phyloP scores from a whole-genome alignment of 1,140 invertebrate species.

The Eufriesea mexicana region DNA sequence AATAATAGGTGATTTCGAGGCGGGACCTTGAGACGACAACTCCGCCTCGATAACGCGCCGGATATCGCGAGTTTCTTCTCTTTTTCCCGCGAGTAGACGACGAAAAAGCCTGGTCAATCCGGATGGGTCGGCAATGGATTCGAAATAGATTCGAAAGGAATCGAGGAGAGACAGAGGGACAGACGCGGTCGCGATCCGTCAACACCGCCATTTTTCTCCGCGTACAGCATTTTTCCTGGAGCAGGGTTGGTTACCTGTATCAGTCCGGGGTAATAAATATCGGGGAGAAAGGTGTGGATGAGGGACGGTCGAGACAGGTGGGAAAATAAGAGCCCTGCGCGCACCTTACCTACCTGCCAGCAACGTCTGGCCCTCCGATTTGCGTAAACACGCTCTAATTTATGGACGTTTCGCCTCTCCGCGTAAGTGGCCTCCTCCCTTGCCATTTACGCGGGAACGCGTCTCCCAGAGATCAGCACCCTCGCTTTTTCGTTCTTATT shows the following conservation, averaged over 20 bases:
- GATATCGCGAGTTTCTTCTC: background rate
- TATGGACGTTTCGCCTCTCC: conserved; percentile 52
- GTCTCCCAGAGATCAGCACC: conserved; percentile 44
- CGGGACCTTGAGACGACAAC: background rate
- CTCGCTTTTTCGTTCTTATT: background rate
- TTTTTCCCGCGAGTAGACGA: background rate
- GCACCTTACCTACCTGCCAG: conserved; percentile 56
- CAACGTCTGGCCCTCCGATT: conserved; percentile 63
- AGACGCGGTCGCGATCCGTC: conserved; percentile 57
- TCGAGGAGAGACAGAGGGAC: background rate
- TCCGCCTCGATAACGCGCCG: background rate
- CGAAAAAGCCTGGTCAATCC: no score
- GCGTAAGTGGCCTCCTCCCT: conserved; percentile 38
- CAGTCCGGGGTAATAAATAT: conserved; percentile 55
- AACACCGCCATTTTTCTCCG: conserved; percentile 61
- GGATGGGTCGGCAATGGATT: no score
- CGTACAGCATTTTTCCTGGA: conserved; percentile 28
- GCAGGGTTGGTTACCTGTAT: conserved; percentile 19
- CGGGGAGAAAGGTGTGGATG: background rate
- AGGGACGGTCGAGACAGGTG: background rate
- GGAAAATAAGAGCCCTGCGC: background rate
- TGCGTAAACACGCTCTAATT: conserved; percentile 73
- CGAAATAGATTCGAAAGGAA: conserved; percentile 6
- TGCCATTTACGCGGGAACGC: conserved; percentile 59
- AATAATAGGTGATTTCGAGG: background rate